Percentiles rank a stretch among this genome's conserved stretches.
Conservation (phyloP, 2,113 vertebrate species). For the Oxygymnocypris stewartii region DNA sequence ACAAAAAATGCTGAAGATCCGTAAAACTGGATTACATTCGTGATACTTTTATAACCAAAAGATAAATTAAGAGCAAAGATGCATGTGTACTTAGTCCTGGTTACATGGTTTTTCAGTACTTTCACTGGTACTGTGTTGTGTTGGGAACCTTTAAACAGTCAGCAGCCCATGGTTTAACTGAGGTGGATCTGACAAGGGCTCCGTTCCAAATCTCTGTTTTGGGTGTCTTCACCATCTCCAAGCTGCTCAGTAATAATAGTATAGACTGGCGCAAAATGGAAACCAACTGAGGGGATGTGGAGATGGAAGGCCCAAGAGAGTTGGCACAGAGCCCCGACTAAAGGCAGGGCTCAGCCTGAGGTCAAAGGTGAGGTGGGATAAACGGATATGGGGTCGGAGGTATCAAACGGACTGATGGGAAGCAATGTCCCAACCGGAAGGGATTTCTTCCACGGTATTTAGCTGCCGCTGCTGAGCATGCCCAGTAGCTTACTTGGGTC, state of each 20-base stretch:
- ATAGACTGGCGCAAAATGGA: neutral
- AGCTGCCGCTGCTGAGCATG: conserved; percentile 90
- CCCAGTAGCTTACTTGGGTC: conserved; percentile 94
- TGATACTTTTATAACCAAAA: conserved; percentile 71
- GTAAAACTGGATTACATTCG: conserved; percentile 77
- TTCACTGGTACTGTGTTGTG: conserved; percentile 49
- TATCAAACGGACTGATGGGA: conserved; percentile 62
- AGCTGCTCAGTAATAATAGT: neutral
- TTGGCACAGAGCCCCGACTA: conserved; percentile 13
- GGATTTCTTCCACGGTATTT: conserved; percentile 59
- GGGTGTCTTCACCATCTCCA: neutral
- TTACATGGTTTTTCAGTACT: conserved; percentile 50
- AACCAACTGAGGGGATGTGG: neutral
- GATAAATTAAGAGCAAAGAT: conserved; percentile 67
- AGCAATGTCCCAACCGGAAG: conserved; percentile 47
- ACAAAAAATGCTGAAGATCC: conserved; percentile 64
- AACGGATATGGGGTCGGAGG: conserved; percentile 52
- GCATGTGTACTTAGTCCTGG: conserved; percentile 64
- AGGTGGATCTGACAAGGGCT: conserved; percentile 45
- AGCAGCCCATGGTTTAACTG: conserved; percentile 50
- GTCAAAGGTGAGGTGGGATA: conserved; percentile 24
- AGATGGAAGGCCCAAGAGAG: conserved; percentile 8
- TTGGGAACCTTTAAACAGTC: conserved; percentile 41
- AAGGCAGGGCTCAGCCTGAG: neutral
- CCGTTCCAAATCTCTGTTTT: neutral